A percentile compares a stretch with the other conserved stretches of the same genome.
These are phyloP conservation scores for Adelognathus sp. DNA, from an alignment of 2,888 invertebrate species.

Conservation along the genomic window DNA sequence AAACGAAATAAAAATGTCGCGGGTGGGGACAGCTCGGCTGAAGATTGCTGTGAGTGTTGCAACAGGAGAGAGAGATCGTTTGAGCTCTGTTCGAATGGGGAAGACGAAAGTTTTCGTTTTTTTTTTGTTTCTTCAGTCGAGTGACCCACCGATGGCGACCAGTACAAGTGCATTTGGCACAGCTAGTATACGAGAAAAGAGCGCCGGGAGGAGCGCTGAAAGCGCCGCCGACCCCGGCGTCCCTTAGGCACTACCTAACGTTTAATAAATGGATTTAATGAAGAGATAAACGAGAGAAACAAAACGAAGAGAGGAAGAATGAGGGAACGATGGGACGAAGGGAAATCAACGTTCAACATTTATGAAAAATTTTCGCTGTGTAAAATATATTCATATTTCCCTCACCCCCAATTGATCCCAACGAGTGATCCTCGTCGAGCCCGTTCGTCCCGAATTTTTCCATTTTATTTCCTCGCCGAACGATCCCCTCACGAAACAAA, in stretches of 20 bases:
- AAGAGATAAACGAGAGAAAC: conserved; percentile 46
- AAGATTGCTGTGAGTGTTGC: conserved; percentile 64
- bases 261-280: conserved; percentile 74
- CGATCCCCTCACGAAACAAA: conserved; percentile 27
- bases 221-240: conserved; percentile 71
- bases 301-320: conserved; percentile 59
- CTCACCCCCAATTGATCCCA: conserved; percentile 51
- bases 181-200: conserved; percentile 80
- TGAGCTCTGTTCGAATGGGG: background rate
- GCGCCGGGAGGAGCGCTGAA: conserved; percentile 70
- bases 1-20: conserved; percentile 73
- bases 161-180: conserved; percentile 81
- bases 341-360: conserved; percentile 74
- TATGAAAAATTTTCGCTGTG: conserved; percentile 73
- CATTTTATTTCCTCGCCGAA: background rate
- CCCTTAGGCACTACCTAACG: conserved; percentile 78
- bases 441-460: background rate
- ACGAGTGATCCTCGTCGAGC: conserved; percentile 54
- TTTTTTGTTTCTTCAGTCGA: conserved; percentile 67
- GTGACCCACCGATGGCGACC: conserved; percentile 75
- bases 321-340: conserved; percentile 52
- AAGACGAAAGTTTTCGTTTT: conserved; percentile 2
- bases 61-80: background rate
- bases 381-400: conserved; percentile 70
- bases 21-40: conserved; percentile 72